Base-by-base conservation (phyloP, 2,888 invertebrate genomes). In the Eupsilia transversa region DNA sequence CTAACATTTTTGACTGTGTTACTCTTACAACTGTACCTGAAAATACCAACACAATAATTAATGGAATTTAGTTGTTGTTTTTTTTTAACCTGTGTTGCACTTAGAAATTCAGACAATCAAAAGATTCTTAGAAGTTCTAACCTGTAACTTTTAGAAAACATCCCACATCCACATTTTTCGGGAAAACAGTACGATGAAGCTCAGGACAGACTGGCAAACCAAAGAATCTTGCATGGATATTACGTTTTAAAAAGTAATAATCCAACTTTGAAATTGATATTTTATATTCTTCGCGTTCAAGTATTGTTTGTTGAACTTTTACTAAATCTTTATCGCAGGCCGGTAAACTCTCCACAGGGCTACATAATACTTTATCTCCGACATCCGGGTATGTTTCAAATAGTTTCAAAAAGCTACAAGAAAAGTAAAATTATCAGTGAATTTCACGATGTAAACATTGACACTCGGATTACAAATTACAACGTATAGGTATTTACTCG, bases 1-100 rank as follows among this genome's bases (percentile, higher is more conserved):
- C 98, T 72, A 99, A 93, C 95, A 98, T 97, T 93, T 98, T 98
- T 12, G 98, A 96, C 84, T 97, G 97, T 1, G 98, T 97, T 61
- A 97, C 97, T 91, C 98, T 94, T 38, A 98, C 98, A 54, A 98
- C 97, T 69, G 98, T 98, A 5, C 98, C 99, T 96, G 94, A 83
- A 89, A 90, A 49, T 49, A 33, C 27, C 14, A 56, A 41, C 3
- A 41, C 35, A 68, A 52, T n/a, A 33, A 3, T 49, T 9, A 33
- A 33, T 35, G 6, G n/a, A 52, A 35, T 27, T 27, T 14, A 38
- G 20, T 38, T n/a, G 0, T 27, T 6, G 10, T 33, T 23, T 41
- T 30, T 10, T 30, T 17, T 2, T 52, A 30, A 41, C 30, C 3
- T 27, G 1, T 38, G 2, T 49, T 67, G 17, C 54, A 54, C 30